A percentile compares a stretch with the other conserved stretches of the same genome.
phyloP scores from a whole-genome alignment of 1,140 invertebrate genomes.

The Neomicropteryx cornuta region DNA sequence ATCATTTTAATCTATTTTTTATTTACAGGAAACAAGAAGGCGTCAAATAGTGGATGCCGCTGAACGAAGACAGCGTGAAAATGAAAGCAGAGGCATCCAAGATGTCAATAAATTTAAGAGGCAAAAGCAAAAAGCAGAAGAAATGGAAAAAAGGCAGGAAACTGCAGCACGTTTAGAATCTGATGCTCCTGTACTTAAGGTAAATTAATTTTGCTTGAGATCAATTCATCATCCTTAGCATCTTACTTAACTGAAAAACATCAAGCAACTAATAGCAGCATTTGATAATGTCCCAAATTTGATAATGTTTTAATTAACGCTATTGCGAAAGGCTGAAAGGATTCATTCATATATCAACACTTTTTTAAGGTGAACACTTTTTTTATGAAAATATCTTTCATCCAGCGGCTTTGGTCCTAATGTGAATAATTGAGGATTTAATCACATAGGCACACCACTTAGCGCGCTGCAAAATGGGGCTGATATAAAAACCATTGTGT shows the following conservation, averaged over 20 bases:
- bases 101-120: constrained; percentile 40
- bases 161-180: constrained; percentile 18
- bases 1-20: constrained; percentile 2
- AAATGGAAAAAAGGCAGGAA: constrained; percentile 37
- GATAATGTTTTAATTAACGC: too few relatives aligned
- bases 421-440: too few relatives aligned
- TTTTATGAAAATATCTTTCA: too few relatives aligned
- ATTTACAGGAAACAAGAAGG: constrained; percentile 40
- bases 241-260: neutral
- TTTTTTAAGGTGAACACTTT: too few relatives aligned
- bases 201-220: constrained; percentile 3
- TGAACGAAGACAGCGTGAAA: constrained; percentile 38
- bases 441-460: too few relatives aligned
- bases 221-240: neutral
- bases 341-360: too few relatives aligned
- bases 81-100: constrained; percentile 45
- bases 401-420: too few relatives aligned
- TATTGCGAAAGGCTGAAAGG: too few relatives aligned
- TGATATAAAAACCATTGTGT: too few relatives aligned
- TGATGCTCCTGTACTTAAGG: constrained; percentile 10
- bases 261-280: neutral
- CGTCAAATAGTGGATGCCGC: constrained; percentile 47
- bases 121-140: constrained; percentile 38
- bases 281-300: neutral
- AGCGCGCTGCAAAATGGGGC: too few relatives aligned